Percentiles rank a stretch among this genome's conserved stretches.
Evolutionary conservation across 2,888 invertebrate species (phyloP).

Genomic region (Platycheirus albimanus): DNA sequence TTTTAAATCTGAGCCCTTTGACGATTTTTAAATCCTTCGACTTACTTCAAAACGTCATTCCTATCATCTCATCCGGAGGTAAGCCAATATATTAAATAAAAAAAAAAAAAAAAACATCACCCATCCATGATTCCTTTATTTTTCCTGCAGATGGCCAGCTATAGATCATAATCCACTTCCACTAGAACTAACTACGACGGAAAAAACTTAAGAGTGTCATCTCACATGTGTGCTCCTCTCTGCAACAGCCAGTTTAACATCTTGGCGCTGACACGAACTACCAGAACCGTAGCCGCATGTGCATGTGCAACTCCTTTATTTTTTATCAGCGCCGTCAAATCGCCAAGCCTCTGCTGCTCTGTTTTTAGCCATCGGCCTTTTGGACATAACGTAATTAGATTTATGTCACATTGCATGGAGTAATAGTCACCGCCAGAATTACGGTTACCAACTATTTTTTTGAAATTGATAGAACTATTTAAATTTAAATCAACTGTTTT

Average conservation of each 20-base stretch:
- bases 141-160: conserved; percentile 17
- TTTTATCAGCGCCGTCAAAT: conserved; percentile 40
- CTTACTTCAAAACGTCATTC: conserved; percentile 37
- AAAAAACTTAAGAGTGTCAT: conserved; percentile 50
- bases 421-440: conserved; percentile 22
- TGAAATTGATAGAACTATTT: no score
- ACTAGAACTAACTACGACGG: background rate
- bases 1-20: background rate
- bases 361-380: conserved; percentile 46
- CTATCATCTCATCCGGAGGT: conserved; percentile 26
- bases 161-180: conserved; percentile 33
- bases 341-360: conserved; percentile 31
- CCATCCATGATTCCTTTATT: conserved; percentile 32
- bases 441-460: background rate
- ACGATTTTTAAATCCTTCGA: conserved; percentile 3
- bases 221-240: conserved; percentile 49
- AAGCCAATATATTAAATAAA: conserved; percentile 12
- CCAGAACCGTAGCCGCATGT: conserved; percentile 24
- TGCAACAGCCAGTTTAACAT: conserved; percentile 63
- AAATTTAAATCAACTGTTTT: no score
- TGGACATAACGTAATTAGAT: conserved; percentile 71
- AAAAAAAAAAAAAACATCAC: conserved; percentile 9
- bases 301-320: conserved; percentile 33
- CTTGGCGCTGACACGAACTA: conserved; percentile 56
- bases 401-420: conserved; percentile 70